Percentiles rank a stretch among this genome's conserved stretches.
Evolutionary conservation across 2,797 vertebrate genomes (phyloP).

Genomic region (Lindbergichthys nudifrons): DNA sequence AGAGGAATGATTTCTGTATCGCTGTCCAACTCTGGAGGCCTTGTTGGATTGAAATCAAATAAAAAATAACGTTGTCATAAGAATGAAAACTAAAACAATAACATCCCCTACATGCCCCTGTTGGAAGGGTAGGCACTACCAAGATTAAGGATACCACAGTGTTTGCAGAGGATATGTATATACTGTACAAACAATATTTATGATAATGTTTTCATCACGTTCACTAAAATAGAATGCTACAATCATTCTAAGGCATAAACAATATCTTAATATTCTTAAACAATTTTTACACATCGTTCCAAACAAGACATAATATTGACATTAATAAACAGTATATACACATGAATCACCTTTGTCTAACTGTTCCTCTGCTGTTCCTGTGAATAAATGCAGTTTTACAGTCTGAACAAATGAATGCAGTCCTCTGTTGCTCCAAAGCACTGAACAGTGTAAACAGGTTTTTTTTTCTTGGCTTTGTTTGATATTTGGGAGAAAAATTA

Average conservation of each 20-base stretch:
- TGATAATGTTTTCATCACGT: conserved; percentile 94
- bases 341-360: conserved; percentile 90
- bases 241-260: conserved; percentile 99
- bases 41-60: conserved; percentile 95
- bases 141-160: conserved; percentile 99
- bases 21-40: conserved; percentile 92
- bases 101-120: conserved; percentile 98
- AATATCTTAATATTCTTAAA: conserved; percentile 98
- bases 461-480: conserved; percentile 99
- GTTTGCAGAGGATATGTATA: conserved; percentile 98
- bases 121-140: conserved; percentile 99
- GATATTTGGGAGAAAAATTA: conserved; percentile 91
- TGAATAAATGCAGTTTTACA: conserved; percentile 98
- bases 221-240: conserved; percentile 99
- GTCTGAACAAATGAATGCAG: conserved; percentile 91
- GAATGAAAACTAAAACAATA: conserved; percentile 88
- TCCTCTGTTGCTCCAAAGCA: conserved; percentile 91
- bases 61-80: conserved; percentile 75
- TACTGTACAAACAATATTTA: conserved; percentile 97
- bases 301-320: conserved; percentile 99
- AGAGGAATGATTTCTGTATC: conserved; percentile 85
- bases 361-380: conserved; percentile 93
- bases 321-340: conserved; percentile 99
- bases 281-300: conserved; percentile 99
- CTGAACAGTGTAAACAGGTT: conserved; percentile 98